Percentiles rank a stretch among this genome's conserved stretches.
phyloP scores from a whole-genome alignment of 2,113 vertebrate species.

The Clarias gariepinus region DNA sequence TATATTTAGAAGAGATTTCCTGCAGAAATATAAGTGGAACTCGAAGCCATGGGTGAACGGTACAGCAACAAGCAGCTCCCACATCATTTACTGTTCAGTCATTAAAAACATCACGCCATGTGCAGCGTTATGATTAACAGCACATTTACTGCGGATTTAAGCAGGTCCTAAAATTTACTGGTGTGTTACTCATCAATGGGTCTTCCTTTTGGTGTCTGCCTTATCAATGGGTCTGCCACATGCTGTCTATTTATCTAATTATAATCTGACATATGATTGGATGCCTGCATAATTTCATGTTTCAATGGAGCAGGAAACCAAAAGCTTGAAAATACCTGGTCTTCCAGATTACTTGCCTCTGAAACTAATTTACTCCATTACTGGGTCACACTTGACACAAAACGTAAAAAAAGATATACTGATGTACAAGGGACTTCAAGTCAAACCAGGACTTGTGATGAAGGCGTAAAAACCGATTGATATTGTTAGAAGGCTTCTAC shows the following conservation, averaged over 20 bases:
- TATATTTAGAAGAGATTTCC: constrained; percentile 26
- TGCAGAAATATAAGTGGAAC: neutral
- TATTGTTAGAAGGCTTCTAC: too few species aligned
- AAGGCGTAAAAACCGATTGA: too few species aligned
- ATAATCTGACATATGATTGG: constrained; percentile 15
- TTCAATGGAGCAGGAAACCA: neutral
- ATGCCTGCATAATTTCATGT: neutral
- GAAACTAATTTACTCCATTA: neutral
- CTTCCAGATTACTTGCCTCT: neutral
- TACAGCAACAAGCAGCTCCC: constrained; percentile 62
- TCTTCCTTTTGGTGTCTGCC: neutral
- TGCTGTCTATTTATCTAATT: constrained; percentile 27
- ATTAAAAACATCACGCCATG: neutral
- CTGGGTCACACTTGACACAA: neutral
- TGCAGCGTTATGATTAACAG: constrained; percentile 50
- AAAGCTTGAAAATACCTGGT: neutral
- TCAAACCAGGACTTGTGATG: too few species aligned
- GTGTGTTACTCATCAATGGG: constrained; percentile 8
- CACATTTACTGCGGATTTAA: constrained; percentile 55
- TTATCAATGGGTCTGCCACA: constrained; percentile 5
- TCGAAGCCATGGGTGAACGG: constrained; percentile 19
- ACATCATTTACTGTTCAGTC: constrained; percentile 22
- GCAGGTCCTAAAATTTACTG: neutral
- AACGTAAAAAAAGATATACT: neutral
- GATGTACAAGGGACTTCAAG: neutral